Conservation (phyloP, 2,888 invertebrate species). For the Nysson spinosus region DNA sequence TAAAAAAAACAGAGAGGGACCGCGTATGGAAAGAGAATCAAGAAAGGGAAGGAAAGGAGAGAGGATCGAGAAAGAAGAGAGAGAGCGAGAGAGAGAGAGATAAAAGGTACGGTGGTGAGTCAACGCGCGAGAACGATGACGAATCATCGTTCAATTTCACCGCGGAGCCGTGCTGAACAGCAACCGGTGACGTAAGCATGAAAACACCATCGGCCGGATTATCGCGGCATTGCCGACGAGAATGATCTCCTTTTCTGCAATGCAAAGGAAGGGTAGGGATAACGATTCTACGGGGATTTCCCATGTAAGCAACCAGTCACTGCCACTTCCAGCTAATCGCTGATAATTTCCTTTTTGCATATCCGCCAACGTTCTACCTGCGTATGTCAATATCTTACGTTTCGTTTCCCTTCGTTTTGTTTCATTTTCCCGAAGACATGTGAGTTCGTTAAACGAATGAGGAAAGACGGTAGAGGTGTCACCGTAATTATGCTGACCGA, state of each 20-base stretch:
- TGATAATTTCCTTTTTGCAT: conserved; percentile 52
- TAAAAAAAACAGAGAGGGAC: conserved; percentile 31
- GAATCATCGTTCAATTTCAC: conserved; percentile 53
- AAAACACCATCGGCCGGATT: conserved; percentile 41
- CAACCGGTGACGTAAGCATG: conserved; percentile 49
- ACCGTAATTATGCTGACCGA: too few relatives aligned
- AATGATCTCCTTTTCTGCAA: conserved; percentile 44
- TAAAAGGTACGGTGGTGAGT: conserved; percentile 24
- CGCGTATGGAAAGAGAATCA: conserved; percentile 15
- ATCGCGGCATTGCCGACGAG: conserved; percentile 23
- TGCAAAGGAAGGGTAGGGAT: conserved; percentile 45
- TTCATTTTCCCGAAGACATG: conserved; percentile 28
- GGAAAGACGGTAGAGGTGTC: too few relatives aligned
- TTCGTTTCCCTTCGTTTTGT: too few relatives aligned
- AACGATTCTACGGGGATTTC: conserved; percentile 43
- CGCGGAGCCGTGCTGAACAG: conserved; percentile 44
- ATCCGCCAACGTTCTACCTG: conserved; percentile 32
- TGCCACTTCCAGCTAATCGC: conserved; percentile 44
- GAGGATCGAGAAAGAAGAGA: neutral
- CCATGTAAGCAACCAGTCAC: conserved; percentile 45
- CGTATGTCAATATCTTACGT: conserved; percentile 35
- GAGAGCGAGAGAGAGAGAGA: neutral
- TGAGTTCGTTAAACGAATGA: neutral
- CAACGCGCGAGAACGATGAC: conserved; percentile 46
- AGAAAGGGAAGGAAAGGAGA: neutral